Evolutionary conservation across 1,140 invertebrate species (phyloP), one percentile per base, ranked within the genome.

Genomic region (Magallana angulata): DNA sequence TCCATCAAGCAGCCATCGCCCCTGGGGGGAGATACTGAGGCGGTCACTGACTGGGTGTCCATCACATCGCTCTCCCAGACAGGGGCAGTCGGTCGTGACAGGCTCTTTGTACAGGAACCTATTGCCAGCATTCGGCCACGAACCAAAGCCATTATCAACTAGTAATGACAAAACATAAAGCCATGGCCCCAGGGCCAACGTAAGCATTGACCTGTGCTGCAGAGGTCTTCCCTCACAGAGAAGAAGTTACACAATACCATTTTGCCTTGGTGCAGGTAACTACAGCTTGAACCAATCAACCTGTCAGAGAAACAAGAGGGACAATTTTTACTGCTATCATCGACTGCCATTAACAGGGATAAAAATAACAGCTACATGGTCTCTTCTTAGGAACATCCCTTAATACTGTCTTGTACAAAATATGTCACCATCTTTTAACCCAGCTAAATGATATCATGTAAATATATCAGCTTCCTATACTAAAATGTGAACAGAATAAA

Each of bases 211-310:
- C 68, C 68, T 76, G 24, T 76, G 68, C 68, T 76, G 68, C 68
- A 76, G 68, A 76, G 68, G 68, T 76, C 68, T 30, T 76, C 68
- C 18, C 68, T 76, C 30, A 76, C 68, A 76, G 68, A 76, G 68
- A 12, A 11, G 18, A 36, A 76, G 30, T 76, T 76, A 76, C 68
- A 76, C 68, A 76, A 76, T 30, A 30, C 24, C 68, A 30, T 76
- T 76, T 76, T 18, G 24, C 24, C 24, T 64, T 64, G 60, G 24
- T 62, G 60, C 60, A 62, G 60, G 60, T 62, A 62, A 76, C 18
- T 76, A 76, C 68, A 76, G 68, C 68, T 76, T 76, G 68, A 76
- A 76, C 68, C 68, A 76, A 76, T 76, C 68, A 76, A 76, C 68
- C 68, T 76, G 68, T 76, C 68, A 76, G 24, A 11, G 18, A 30